Evolutionary conservation across 2,797 vertebrate genomes (phyloP), one percentile per base, ranked within the genome.

Genomic region (Thripadectes ignobilis): DNA sequence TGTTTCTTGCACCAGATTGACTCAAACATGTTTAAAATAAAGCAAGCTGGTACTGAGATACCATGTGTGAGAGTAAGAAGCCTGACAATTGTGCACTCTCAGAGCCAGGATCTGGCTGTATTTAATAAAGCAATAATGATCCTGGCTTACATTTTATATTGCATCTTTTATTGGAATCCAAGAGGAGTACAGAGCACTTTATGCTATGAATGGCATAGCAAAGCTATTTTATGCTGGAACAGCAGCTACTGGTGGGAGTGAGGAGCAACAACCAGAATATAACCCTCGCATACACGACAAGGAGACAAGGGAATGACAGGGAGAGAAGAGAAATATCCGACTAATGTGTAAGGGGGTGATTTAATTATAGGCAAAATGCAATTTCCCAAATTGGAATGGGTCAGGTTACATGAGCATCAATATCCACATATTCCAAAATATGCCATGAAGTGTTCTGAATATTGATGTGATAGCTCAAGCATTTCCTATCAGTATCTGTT

Each of bases 171-270:
- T 88, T 92, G 88, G 91, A 95, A 96, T 96, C 93, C 80, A 82
- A 58, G 57, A 94, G 80, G 41, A 86, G 67, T 69, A 92, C 41
- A 67, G 91, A 94, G 83, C 74, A 67, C 67, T 93, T 93, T 54
- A 84, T 95, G 54, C 91, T 92, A 92, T 95, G 95, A 96, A 96
- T 94, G 94, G 95, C 80, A 58, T 32, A 85, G 63, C 74, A 93
- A 95, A 91, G 71, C 83, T 95, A 82, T 94, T 95, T 93, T 92
- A 95, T 93, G 30, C 73, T 79, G 63, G 13, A 95, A 93, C 80
- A 95, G 93, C 91, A 96, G 96, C 95, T 97, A 93, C 96, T 88
- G 74, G 93, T 95, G 83, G 85, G 95, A 95, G 88, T 95, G 85
- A 88, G 81, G 85, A 93, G 89, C 83, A 95, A 59, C 83, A 93